phyloP scores from a whole-genome alignment of 2,113 vertebrate species.

The Galeopterus variegatus region DNA sequence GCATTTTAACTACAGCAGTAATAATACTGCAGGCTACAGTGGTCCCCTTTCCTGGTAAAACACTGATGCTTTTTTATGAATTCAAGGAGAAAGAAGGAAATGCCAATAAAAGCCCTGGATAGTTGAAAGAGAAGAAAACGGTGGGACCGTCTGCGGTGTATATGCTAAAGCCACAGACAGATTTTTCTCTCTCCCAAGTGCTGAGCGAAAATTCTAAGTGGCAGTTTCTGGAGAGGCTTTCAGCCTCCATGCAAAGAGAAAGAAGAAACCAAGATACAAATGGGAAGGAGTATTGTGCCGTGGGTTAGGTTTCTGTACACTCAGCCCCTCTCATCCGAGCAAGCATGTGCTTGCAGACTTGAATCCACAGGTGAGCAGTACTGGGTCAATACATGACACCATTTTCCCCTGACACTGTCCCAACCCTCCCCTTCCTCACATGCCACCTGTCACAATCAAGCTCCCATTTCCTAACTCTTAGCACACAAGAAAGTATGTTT shows the following conservation, averaged over 20 bases:
- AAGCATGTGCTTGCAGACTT: background rate
- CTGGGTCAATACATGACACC: background rate
- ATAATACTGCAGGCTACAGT: background rate
- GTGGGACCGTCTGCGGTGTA: background rate
- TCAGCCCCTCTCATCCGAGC: background rate
- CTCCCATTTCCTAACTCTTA: background rate
- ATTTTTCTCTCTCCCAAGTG: background rate
- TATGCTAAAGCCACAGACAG: background rate
- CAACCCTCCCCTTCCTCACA: background rate
- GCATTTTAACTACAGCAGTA: background rate
- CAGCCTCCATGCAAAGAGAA: background rate
- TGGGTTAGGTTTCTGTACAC: background rate
- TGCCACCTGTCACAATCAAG: background rate
- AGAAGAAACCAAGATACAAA: background rate
- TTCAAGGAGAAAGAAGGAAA: background rate
- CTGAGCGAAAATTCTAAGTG: background rate
- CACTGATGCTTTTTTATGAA: background rate
- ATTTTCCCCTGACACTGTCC: fast-evolving
- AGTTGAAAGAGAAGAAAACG: background rate
- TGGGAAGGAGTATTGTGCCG: fast-evolving
- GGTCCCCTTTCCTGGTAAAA: constrained; percentile 30
- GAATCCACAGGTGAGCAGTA: background rate
- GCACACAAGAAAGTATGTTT: background rate
- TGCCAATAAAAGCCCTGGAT: background rate
- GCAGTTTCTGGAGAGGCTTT: background rate